phyloP scores from a whole-genome alignment of 2,113 vertebrate species.

The Mesembrinibis cayennensis region DNA sequence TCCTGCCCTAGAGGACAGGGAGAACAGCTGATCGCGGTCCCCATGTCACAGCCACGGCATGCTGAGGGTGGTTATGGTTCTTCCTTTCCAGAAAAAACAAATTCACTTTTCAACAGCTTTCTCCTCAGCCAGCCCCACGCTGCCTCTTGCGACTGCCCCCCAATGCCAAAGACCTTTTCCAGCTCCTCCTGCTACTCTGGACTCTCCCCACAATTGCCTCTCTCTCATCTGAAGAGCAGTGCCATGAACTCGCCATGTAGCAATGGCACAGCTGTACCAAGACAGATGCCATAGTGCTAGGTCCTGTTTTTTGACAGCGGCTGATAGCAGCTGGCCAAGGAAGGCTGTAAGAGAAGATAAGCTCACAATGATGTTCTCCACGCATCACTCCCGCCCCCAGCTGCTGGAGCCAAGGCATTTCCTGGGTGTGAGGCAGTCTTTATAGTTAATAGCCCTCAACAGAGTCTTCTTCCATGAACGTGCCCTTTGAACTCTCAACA shows the following conservation, averaged over 20 bases:
- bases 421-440: background rate
- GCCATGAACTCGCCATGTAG: background rate
- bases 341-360: background rate
- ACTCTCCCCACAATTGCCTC: background rate
- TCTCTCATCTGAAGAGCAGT: background rate
- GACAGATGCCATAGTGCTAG: background rate
- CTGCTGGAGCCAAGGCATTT: background rate
- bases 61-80: background rate
- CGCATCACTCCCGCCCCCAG: accelerated
- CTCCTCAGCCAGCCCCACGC: background rate
- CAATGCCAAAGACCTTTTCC: background rate
- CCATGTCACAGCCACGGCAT: background rate
- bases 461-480: background rate
- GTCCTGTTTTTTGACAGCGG: background rate
- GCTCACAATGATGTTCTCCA: background rate
- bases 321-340: background rate
- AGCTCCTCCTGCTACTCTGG: background rate
- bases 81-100: background rate
- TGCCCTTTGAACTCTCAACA: background rate
- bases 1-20: background rate
- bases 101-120: background rate
- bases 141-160: background rate
- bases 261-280: background rate
- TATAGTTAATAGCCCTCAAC: background rate
- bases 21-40: background rate